Evolutionary conservation across 2,888 invertebrate species (phyloP).

Genomic region (Bombyx huttoni): DNA sequence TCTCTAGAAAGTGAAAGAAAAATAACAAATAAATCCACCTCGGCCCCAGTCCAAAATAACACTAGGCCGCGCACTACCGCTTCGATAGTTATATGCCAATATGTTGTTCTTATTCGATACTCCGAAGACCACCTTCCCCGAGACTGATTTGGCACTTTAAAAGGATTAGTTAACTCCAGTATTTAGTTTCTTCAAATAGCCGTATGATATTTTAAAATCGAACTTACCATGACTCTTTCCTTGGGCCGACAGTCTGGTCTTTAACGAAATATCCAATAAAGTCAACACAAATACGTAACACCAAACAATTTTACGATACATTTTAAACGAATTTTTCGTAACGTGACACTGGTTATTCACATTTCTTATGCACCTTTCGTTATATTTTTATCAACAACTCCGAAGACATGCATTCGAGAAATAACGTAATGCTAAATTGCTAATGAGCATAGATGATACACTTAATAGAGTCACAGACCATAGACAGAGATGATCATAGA

Average conservation of each 20-base stretch:
- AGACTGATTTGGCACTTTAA: not conserved
- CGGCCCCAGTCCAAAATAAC: slow-evolving; percentile 51
- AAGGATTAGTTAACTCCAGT: not conserved
- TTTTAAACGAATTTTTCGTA: slow-evolving; percentile 37
- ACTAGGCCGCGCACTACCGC: slow-evolving; percentile 22
- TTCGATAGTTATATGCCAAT: slow-evolving; percentile 21
- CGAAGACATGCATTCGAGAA: slow-evolving; percentile 32
- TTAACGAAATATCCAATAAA: slow-evolving; percentile 76
- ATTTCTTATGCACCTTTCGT: slow-evolving; percentile 42
- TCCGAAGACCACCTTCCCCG: not conserved
- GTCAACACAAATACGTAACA: slow-evolving; percentile 78
- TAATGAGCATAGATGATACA: slow-evolving; percentile 13
- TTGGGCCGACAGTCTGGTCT: slow-evolving; percentile 79
- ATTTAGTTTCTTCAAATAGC: not conserved
- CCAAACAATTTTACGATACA: slow-evolving; percentile 74
- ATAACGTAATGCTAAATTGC: slow-evolving; percentile 16
- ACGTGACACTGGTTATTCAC: slow-evolving; percentile 41
- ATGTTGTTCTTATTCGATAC: slow-evolving; percentile 19
- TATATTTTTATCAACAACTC: slow-evolving; percentile 26
- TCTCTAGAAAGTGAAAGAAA: slow-evolving; percentile 24
- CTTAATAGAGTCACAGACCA: not conserved
- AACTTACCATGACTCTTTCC: slow-evolving; percentile 82
- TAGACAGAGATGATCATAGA: too few species aligned
- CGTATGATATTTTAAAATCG: slow-evolving; percentile 28
- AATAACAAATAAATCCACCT: slow-evolving; percentile 32